A percentile compares a stretch with the other conserved stretches of the same genome.
Conservation (phyloP, 53 echinoderm and acorn worm species). For the Luidia sarsii region DNA sequence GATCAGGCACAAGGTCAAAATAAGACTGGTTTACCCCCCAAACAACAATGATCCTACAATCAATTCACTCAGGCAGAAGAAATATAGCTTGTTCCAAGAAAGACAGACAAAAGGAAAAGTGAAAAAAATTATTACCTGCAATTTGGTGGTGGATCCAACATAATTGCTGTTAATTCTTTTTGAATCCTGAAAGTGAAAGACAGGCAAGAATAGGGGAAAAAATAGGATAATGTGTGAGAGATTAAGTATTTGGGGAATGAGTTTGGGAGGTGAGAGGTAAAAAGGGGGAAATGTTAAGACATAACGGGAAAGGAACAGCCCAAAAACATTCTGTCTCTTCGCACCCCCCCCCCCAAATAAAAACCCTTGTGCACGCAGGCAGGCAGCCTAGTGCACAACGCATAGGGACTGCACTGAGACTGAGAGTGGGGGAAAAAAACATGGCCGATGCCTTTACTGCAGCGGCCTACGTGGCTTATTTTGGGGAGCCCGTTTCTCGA, state of each 20-base stretch:
- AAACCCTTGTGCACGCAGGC: not conserved
- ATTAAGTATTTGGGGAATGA: too few relatives aligned
- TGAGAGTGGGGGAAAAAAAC: conserved; percentile 53
- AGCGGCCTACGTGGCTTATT: conserved; percentile 41
- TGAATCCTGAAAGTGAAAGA: conserved; percentile 77
- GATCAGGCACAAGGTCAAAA: too few relatives aligned
- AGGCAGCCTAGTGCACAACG: conserved; percentile 13
- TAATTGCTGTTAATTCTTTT: conserved; percentile 90
- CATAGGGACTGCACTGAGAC: not conserved
- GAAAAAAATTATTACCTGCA: conserved; percentile 78
- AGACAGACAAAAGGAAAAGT: not conserved
- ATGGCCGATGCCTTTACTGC: conserved; percentile 57
- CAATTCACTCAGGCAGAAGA: too few relatives aligned
- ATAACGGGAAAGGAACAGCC: conserved; percentile 17
- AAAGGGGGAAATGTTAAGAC: too few relatives aligned
- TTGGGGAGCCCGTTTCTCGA: conserved; percentile 59
- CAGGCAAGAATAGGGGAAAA: too few relatives aligned
- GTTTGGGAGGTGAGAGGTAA: too few relatives aligned
- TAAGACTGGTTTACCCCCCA: too few relatives aligned
- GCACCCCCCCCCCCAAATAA: too few relatives aligned
- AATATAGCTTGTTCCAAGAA: too few relatives aligned
- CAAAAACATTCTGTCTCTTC: not conserved
- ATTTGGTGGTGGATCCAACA: conserved; percentile 93
- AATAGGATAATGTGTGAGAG: too few relatives aligned
- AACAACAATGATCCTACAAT: too few relatives aligned